Evolutionary conservation across 2,113 vertebrate species (phyloP), one percentile per base, ranked within the genome.

Genomic region (Elephas maximus): DNA sequence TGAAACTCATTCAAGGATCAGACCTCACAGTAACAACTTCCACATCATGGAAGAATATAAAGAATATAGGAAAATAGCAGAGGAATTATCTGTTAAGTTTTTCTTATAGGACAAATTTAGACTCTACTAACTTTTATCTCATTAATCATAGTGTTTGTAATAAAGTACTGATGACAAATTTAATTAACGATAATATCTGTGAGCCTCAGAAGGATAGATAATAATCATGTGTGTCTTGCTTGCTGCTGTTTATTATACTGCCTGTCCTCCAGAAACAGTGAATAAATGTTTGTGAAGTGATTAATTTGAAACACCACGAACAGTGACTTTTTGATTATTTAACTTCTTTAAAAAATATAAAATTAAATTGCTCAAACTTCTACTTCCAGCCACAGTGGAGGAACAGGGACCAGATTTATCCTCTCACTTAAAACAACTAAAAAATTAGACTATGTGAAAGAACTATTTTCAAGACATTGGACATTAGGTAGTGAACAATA

Each of bases 301-400:
- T n/a, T 94, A 28, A 88, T 86, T 93, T 80, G 30, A 94, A 94
- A 77, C 78, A 24, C 77, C 33, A 83, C 44, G 2, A 91, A 62
- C 6, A 41, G 24, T 37, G 33, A 37, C 57, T 73, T 90, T 74
- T 92, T n/a, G 18, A n/a, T 81, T 67, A 71, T 53, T 90, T 96
- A 77, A 78, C 6, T 91, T 69, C 69, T 88, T 94, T 45, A 88
- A 88, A 62, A 37, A 82, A 53, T 81, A 57, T 67, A 24, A 86
- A 96, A 65, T 86, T 86, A 78, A 74, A 69, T 79, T 79, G 26
- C 30, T 92, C 78, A 20, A 14, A 82, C 28, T 83, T 53, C 20
- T 95, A 23, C n/a, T 88, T 81, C 48, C 88, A 51, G 17, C 41
- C 60, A 83, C n/a, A 26, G 2, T 77, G 60, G 37, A 77, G 24